Evolutionary conservation across 2,888 invertebrate species (phyloP).

Genomic region (Onthophagus sagittarius): DNA sequence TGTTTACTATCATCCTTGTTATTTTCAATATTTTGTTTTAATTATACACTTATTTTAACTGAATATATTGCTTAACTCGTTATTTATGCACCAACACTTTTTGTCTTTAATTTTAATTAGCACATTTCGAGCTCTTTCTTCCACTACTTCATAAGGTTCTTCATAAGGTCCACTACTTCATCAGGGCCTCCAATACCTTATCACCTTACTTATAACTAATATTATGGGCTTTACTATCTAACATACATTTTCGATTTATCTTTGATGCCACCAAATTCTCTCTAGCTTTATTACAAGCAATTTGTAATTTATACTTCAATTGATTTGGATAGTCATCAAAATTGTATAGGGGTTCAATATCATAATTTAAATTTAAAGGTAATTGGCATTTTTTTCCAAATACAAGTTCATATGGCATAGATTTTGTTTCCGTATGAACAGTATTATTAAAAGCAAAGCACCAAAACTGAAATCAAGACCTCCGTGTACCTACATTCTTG

Average conservation of each 20-base stretch:
- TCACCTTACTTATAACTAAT: not conserved
- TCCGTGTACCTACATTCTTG: not conserved
- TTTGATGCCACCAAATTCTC: not conserved
- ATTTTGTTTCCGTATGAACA: conserved; percentile 16
- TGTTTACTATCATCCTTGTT: too few species aligned
- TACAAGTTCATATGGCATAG: conserved; percentile 16
- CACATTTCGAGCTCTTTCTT: too few species aligned
- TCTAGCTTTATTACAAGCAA: not conserved
- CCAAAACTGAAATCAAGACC: too few species aligned
- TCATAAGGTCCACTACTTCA: not conserved
- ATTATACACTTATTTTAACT: too few species aligned
- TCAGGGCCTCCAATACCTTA: not conserved
- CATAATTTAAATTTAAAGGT: not conserved
- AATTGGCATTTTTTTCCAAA: conserved; percentile 4
- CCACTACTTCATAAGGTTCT: not conserved
- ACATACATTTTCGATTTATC: not conserved
- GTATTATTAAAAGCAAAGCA: not conserved
- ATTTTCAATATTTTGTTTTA: too few species aligned
- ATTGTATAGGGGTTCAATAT: too few species aligned
- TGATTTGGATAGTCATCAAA: too few species aligned
- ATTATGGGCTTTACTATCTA: not conserved
- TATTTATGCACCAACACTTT: too few species aligned
- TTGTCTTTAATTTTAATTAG: too few species aligned
- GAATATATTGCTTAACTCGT: too few species aligned
- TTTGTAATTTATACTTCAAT: too few species aligned